Conservation (phyloP, 2,113 vertebrate species). For the Regulus satrapa region DNA sequence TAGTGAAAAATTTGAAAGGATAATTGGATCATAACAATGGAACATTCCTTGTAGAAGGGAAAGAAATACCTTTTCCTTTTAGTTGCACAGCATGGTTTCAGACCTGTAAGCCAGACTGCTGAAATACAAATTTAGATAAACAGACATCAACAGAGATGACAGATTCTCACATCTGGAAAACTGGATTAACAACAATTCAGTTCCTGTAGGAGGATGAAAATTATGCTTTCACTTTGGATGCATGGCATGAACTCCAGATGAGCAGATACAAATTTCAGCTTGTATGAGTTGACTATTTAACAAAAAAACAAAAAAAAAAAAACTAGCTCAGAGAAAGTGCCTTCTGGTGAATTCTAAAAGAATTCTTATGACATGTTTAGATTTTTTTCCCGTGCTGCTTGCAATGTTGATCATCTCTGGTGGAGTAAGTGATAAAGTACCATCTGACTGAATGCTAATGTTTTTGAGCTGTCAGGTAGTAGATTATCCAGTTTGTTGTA, state of each 20-base stretch:
- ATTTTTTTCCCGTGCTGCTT: not conserved
- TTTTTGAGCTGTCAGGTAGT: not conserved
- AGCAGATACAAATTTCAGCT: conserved; percentile 60
- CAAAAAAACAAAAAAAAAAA: conserved; percentile 4
- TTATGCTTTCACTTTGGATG: conserved; percentile 63
- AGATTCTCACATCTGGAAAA: conserved; percentile 74
- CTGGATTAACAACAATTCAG: conserved; percentile 70
- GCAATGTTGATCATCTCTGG: not conserved
- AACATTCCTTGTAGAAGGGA: conserved; percentile 10
- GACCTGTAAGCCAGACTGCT: conserved; percentile 34
- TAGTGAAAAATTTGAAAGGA: conserved; percentile 44
- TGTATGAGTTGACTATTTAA: not conserved
- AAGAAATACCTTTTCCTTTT: conserved; percentile 63
- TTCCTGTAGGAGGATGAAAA: conserved; percentile 66
- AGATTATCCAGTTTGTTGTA: conserved; percentile 8
- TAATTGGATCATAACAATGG: conserved; percentile 26
- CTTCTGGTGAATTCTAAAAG: conserved; percentile 13
- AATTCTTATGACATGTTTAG: not conserved
- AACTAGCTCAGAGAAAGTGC: conserved; percentile 1
- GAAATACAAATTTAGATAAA: conserved; percentile 52
- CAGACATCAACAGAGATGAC: conserved; percentile 62
- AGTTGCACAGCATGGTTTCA: conserved; percentile 37
- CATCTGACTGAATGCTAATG: not conserved
- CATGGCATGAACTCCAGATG: conserved; percentile 54
- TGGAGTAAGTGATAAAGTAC: conserved; percentile 21